These are phyloP conservation scores for Falco biarmicus DNA, from an alignment of 2,797 vertebrate species.

Conservation along the genomic window DNA sequence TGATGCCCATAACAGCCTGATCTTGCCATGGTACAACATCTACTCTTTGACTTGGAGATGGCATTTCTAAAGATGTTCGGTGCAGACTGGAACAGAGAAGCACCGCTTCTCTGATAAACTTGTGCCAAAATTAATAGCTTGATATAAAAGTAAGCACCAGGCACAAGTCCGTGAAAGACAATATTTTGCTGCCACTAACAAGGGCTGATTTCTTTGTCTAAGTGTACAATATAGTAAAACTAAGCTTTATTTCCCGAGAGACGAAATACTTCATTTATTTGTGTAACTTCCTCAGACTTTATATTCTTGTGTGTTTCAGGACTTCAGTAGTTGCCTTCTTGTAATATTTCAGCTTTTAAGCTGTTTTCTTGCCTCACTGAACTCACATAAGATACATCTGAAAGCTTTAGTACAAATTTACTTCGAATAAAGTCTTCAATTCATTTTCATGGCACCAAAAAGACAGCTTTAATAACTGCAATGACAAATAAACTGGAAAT, in stretches of 20 bases:
- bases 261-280: conserved; percentile 73
- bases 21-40: neutral
- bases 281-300: conserved; percentile 74
- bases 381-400: conserved; percentile 88
- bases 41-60: neutral
- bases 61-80: neutral
- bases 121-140: conserved; percentile 16
- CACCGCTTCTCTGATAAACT: neutral
- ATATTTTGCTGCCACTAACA: conserved; percentile 70
- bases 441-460: conserved; percentile 88
- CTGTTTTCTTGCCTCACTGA: conserved; percentile 89
- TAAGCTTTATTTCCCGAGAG: conserved; percentile 67
- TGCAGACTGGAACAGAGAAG: neutral
- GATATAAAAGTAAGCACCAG: conserved; percentile 30
- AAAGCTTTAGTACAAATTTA: conserved; percentile 89
- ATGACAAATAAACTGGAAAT: conserved; percentile 93
- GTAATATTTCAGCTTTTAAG: conserved; percentile 86
- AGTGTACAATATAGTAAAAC: conserved; percentile 54
- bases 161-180: conserved; percentile 36
- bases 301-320: conserved; percentile 72
- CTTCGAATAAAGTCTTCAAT: conserved; percentile 87
- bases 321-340: conserved; percentile 75
- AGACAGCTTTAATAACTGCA: conserved; percentile 91
- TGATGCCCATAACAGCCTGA: neutral
- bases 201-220: conserved; percentile 67